These are phyloP conservation scores for Eurois occulta DNA, from an alignment of 2,888 invertebrate species.

Conservation along the genomic window DNA sequence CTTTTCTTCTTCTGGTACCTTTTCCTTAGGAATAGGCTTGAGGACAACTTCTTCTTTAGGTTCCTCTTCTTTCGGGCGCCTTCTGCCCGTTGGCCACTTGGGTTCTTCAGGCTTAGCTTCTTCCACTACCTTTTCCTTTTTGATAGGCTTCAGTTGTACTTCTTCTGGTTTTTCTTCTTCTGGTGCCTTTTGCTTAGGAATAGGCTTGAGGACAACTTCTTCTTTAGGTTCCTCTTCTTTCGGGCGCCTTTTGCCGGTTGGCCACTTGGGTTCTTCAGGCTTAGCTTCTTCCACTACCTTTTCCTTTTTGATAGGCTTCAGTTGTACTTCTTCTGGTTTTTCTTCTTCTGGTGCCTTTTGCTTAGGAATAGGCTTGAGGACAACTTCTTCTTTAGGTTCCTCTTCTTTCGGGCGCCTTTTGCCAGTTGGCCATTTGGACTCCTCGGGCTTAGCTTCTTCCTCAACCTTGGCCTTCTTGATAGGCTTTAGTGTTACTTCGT, in stretches of 20 bases:
- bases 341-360: neutral
- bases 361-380: neutral
- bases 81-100: slow-evolving; percentile 14
- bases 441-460: neutral
- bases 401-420: slow-evolving; percentile 25
- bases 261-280: slow-evolving; percentile 20
- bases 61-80: slow-evolving; percentile 15
- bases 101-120: slow-evolving; percentile 29
- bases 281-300: slow-evolving; percentile 25
- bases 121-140: slow-evolving; percentile 27
- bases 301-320: neutral
- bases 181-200: slow-evolving; percentile 15
- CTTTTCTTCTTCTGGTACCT: slow-evolving; percentile 10
- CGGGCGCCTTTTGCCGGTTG: slow-evolving; percentile 18
- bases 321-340: neutral
- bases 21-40: slow-evolving; percentile 9
- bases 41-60: slow-evolving; percentile 21
- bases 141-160: slow-evolving; percentile 15
- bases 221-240: slow-evolving; percentile 27
- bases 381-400: slow-evolving; percentile 12
- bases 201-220: slow-evolving; percentile 26
- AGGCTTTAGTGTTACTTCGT: neutral
- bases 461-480: slow-evolving; percentile 2
- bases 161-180: slow-evolving; percentile 31
- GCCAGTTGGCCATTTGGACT: neutral